Evolutionary conservation across 2,113 vertebrate species (phyloP).

Genomic region (Brachirus orientalis): DNA sequence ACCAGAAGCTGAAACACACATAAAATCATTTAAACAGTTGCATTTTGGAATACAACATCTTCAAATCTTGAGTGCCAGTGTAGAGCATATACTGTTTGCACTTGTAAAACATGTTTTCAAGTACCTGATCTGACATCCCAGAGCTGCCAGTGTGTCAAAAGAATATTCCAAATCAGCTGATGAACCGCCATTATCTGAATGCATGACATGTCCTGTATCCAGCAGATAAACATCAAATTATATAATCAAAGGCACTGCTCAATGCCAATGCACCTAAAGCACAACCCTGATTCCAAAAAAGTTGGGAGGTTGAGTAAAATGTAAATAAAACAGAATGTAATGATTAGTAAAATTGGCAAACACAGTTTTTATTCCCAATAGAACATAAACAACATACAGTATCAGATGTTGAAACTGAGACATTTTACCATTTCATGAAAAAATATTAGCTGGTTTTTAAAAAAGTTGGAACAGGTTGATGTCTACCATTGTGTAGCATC

Average conservation of each 20-base stretch:
- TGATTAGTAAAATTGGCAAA: too few relatives aligned
- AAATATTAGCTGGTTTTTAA: too few relatives aligned
- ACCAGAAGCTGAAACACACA: slow-evolving; percentile 81
- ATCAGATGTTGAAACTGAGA: too few relatives aligned
- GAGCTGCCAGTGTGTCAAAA: slow-evolving; percentile 41
- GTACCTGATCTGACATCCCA: slow-evolving; percentile 80
- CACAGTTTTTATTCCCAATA: too few relatives aligned
- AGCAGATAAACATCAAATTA: slow-evolving; percentile 12
- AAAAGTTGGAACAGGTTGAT: too few relatives aligned
- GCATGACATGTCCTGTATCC: slow-evolving; percentile 77
- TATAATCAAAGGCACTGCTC: not conserved
- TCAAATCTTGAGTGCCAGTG: not conserved
- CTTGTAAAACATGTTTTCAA: not conserved
- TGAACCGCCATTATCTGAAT: not conserved
- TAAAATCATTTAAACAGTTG: not conserved
- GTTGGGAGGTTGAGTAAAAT: too few relatives aligned
- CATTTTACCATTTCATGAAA: too few relatives aligned
- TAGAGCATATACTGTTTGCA: not conserved
- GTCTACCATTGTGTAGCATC: too few relatives aligned
- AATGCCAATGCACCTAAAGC: not conserved
- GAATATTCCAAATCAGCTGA: slow-evolving; percentile 60
- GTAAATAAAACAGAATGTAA: too few relatives aligned
- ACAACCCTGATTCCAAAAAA: too few relatives aligned
- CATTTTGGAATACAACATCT: not conserved
- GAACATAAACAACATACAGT: too few relatives aligned